A percentile compares a stretch with the other conserved stretches of the same genome.
Conservation (phyloP, 2,888 invertebrate genomes). For the Tiliacea aurago region DNA sequence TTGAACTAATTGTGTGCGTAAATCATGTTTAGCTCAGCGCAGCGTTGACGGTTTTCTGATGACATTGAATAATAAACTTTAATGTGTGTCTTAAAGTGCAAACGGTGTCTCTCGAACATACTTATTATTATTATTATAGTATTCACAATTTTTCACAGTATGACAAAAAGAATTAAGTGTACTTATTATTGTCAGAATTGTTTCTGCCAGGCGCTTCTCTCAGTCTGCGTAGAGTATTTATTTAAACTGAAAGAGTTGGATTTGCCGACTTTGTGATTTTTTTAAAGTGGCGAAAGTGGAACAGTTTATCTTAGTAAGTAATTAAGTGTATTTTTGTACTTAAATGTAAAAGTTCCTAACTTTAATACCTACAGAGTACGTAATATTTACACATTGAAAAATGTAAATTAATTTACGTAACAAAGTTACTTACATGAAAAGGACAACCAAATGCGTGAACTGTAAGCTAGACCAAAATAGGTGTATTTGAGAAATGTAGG, state of each 20-base stretch:
- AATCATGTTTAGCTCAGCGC: background rate
- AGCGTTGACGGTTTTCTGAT: background rate
- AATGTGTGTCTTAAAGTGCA: background rate
- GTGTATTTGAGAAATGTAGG: conserved; percentile 15
- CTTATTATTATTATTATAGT: no score
- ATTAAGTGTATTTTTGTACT: background rate
- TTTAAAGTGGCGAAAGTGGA: background rate
- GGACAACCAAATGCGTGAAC: conserved; percentile 8
- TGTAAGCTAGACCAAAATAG: conserved; percentile 17
- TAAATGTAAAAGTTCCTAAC: background rate
- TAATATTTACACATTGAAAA: conserved; percentile 12
- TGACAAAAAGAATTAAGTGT: background rate
- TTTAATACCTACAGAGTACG: background rate
- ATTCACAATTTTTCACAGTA: background rate
- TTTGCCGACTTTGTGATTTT: conserved; percentile 3
- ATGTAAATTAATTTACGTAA: background rate
- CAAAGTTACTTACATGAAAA: background rate
- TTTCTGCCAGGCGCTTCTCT: background rate
- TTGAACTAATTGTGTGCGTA: background rate
- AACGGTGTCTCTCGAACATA: background rate
- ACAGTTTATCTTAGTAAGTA: background rate
- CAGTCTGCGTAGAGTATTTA: background rate
- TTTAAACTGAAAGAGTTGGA: background rate
- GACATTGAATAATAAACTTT: background rate
- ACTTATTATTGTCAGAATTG: background rate